Evolutionary conservation across 2,113 vertebrate genomes (phyloP).

Genomic region (Zosterops hypoxanthus): DNA sequence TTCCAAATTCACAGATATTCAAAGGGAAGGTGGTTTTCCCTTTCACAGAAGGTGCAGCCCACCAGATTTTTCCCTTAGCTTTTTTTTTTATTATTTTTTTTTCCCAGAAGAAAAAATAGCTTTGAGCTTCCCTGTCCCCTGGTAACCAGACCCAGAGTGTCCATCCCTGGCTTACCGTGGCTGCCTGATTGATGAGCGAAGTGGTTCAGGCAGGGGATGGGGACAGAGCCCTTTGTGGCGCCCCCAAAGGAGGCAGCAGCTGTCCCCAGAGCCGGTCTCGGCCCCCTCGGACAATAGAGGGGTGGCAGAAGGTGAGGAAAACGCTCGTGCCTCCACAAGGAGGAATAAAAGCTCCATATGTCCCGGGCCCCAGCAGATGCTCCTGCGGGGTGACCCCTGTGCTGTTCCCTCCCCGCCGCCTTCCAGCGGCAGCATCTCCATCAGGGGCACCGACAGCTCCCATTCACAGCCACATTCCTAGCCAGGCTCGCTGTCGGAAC

Average conservation of each 20-base stretch:
- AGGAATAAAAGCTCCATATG: slow-evolving; percentile 77
- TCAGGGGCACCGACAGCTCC: slow-evolving; percentile 3
- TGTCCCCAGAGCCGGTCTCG: not conserved
- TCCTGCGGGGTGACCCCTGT: not conserved
- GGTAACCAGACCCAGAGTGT: not conserved
- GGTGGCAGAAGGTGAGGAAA: slow-evolving; percentile 65
- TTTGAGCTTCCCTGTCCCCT: not conserved
- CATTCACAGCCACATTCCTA: slow-evolving; percentile 17
- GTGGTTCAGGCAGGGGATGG: not conserved
- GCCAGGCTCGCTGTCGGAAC: not conserved
- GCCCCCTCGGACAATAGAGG: not conserved
- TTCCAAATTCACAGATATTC: slow-evolving; percentile 54
- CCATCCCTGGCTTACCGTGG: not conserved
- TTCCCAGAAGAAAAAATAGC: not conserved
- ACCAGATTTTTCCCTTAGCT: not conserved
- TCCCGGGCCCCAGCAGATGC: slow-evolving; percentile 74
- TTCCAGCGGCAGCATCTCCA: not conserved
- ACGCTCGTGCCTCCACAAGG: slow-evolving; percentile 69
- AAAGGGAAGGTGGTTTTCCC: not conserved
- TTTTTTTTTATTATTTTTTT: not conserved
- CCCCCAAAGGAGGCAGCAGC: slow-evolving; percentile 11
- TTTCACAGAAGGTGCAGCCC: not conserved
- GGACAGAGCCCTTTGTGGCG: not conserved
- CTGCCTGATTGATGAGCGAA: slow-evolving; percentile 4
- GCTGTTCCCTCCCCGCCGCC: not conserved